A percentile compares a stretch with the other conserved stretches of the same genome.
Evolutionary conservation across 2,113 vertebrate species (phyloP).

Genomic region (Gambusia holbrooki): DNA sequence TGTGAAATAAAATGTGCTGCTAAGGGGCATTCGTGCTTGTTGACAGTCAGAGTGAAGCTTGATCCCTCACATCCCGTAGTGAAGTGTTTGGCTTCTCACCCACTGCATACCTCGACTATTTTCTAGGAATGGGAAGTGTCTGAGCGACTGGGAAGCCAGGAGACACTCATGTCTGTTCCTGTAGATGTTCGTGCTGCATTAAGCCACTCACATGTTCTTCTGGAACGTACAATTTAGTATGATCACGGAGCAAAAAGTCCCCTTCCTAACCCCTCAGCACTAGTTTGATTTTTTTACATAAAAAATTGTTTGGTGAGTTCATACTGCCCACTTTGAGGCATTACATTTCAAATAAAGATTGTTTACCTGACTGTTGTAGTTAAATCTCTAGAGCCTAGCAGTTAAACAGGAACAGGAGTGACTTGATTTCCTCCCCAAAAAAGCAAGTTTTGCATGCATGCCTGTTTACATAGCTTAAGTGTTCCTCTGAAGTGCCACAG

Average conservation of each 20-base stretch:
- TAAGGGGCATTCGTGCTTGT: background rate
- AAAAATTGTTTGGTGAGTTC: background rate
- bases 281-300: slow-evolving; percentile 1
- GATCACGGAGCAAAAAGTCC: background rate
- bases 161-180: slow-evolving; percentile 56
- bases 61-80: slow-evolving; percentile 24
- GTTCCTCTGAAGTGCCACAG: slow-evolving; percentile 61
- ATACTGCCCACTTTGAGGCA: background rate
- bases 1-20: background rate
- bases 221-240: background rate
- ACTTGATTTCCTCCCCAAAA: slow-evolving; percentile 54
- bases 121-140: slow-evolving; percentile 65
- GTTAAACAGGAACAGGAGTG: slow-evolving; percentile 52
- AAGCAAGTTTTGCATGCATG: slow-evolving; percentile 31
- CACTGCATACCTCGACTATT: slow-evolving; percentile 43
- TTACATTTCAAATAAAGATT: background rate
- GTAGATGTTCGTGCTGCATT: slow-evolving; percentile 28
- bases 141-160: slow-evolving; percentile 50
- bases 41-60: background rate
- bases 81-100: slow-evolving; percentile 68
- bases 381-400: slow-evolving; percentile 27
- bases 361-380: slow-evolving; percentile 38
- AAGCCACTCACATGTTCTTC: background rate
- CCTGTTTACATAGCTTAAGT: slow-evolving; percentile 56
- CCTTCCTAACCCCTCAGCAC: background rate